Evolutionary conservation across 2,113 vertebrate genomes (phyloP), one percentile per base, ranked within the genome.

Genomic region (Acrocephalus kingi): DNA sequence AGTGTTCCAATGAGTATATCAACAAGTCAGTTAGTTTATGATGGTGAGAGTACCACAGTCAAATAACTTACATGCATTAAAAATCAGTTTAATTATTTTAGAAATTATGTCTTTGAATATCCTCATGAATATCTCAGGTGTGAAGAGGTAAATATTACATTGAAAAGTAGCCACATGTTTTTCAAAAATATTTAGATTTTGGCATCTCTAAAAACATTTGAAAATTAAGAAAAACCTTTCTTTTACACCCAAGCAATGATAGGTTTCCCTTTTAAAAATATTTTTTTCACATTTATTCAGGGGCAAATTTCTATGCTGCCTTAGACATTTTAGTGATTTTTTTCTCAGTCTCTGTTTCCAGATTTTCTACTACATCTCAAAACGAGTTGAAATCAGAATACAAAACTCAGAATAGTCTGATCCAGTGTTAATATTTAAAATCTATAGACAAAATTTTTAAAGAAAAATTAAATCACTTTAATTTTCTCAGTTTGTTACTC

Each of bases 251-350:
- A 23, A 59, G 6, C 1, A 75, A 30, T 68, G 7, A 58, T 12
- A 67, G 9, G 2, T 58, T 93, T 87, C 84, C 18, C 6, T 7
- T 55, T 71, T 55, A n/a, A 9, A 81, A 62, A 35, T 55, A 27
- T 18, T 2, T 6, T 63, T 82, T 75, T n/a, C 25, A 52, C 37
- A 77, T 79, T 28, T 30, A 12, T 54, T 74, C 14, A 0, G 3
- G 13, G 7, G 0, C 0, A 1, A 3, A 54, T 68, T 81, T 20
- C 41, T 28, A 37, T 22, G 9, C 4, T 69, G 2, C 20, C 28
- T 75, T 63, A 35, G 20, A 21, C 0, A 48, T 67, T 67, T 69
- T 46, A 59, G 7, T 59, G 7, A 12, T 51, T 6, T 4, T 71
- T 69, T 79, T 39, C 15, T 66, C 23, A 61, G 3, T 55, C 55